A percentile compares a stretch with the other conserved stretches of the same genome.
Evolutionary conservation across 2,797 vertebrate species (phyloP).

Genomic region (Carduelis carduelis): DNA sequence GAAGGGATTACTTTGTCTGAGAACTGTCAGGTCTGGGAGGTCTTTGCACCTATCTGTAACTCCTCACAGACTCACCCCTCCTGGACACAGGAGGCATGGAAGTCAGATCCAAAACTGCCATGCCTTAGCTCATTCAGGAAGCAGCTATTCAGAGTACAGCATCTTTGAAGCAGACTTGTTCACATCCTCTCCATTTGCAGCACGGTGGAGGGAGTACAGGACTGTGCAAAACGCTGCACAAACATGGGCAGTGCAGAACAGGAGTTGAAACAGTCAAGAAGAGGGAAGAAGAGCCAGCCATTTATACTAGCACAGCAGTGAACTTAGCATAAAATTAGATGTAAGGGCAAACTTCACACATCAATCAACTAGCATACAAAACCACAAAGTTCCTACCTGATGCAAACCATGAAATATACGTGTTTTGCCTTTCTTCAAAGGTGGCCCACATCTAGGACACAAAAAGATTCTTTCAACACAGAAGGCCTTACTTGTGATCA

Average conservation of each 20-base stretch:
- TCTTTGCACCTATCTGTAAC: background rate
- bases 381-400: conserved; percentile 77
- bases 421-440: conserved; percentile 90
- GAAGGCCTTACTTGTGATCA: background rate
- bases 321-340: background rate
- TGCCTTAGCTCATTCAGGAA: background rate
- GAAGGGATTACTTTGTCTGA: background rate
- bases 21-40: background rate
- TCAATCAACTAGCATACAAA: background rate
- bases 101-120: background rate
- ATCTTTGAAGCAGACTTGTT: background rate
- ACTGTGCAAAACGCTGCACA: background rate
- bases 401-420: conserved; percentile 90
- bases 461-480: background rate
- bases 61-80: background rate
- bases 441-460: conserved; percentile 85
- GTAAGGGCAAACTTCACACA: background rate
- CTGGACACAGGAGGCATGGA: background rate
- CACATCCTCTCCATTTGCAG: background rate
- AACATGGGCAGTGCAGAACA: background rate
- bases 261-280: background rate
- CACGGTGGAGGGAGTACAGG: background rate
- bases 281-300: background rate
- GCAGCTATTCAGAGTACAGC: background rate
- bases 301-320: background rate